Base-by-base conservation (phyloP, 2,113 vertebrate species). In the Eptesicus fuscus region DNA sequence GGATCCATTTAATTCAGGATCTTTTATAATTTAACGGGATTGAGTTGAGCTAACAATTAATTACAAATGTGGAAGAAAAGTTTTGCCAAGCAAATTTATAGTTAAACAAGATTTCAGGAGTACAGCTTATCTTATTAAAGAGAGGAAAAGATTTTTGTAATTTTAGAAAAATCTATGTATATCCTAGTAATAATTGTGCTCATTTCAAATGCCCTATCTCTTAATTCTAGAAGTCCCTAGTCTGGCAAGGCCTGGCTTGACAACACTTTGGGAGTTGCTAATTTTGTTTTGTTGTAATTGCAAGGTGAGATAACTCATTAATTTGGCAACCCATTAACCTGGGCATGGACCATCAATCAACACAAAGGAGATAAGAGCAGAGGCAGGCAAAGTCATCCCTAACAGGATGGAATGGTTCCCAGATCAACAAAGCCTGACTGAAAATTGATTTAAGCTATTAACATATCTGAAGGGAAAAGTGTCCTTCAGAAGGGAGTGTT, bases 301-400 rank as follows among this genome's bases (percentile, higher is more conserved):
- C 85, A 79, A 59, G 59, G 47, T 28, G 22, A 80, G 40, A 47
- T 30, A 76, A 89, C n/a, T 17, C 9, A 10, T 83, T 96, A 51
- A 94, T 74, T 73, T 78, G 85, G 53, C 56, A 83, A 49, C 53
- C 76, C 56, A 79, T 83, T 91, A 89, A 78, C 61, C n/a, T 74
- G 47, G 88, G 71, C 6, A 9, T 51, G 71, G 37, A 12, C 65
- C 42, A 51, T 77, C 65, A 53, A 59, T 84, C 18, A 79, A 44
- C 23, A 80, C 44, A 30, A 59, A 63, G 56, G 18, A 67, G 63
- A 74, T 44, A 44, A 65, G 40, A 63, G 47, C 44, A 47, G 79
- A 94, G 44, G 16, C 56, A 44, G 56, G 32, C 69, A 69, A 37
- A 76, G 44, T 70, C 22, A 30, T 42, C 69, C 85, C 42, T 83